Percentiles rank a stretch among this genome's conserved stretches.
phyloP scores from a whole-genome alignment of 2,888 invertebrate genomes.

The Ferrisia virgata region DNA sequence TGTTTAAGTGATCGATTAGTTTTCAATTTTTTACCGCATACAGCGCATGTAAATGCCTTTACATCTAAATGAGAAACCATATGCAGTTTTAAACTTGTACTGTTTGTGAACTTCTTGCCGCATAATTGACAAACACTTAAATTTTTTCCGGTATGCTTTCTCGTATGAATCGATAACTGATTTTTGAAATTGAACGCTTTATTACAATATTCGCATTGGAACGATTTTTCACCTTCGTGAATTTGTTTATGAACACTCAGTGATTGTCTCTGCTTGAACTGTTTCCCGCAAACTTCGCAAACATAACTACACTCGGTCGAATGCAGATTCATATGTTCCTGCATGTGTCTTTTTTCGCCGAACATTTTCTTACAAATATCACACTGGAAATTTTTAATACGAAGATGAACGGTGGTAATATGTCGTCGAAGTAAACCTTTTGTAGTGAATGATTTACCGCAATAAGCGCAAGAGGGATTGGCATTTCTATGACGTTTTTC shows the following conservation, averaged over 20 bases:
- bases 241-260: not conserved
- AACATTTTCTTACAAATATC: not conserved
- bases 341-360: not conserved
- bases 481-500: not conserved
- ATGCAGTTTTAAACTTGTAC: not conserved
- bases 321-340: not conserved
- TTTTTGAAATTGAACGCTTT: not conserved
- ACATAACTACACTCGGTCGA: not conserved
- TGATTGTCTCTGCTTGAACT: not conserved
- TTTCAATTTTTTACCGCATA: not conserved
- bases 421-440: not conserved
- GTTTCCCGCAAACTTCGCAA: constrained; percentile 27
- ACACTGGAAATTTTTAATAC: not conserved
- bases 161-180: not conserved
- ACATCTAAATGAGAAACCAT: not conserved
- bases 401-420: not conserved
- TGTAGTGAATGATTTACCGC: not conserved
- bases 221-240: not conserved
- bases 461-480: not conserved
- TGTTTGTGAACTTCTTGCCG: constrained; percentile 2
- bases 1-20: not conserved
- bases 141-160: not conserved
- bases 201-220: not conserved
- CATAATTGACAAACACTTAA: not conserved
- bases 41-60: not conserved